Base-by-base conservation (phyloP, 2,797 vertebrate species). In the Distichodus sexfasciatus region DNA sequence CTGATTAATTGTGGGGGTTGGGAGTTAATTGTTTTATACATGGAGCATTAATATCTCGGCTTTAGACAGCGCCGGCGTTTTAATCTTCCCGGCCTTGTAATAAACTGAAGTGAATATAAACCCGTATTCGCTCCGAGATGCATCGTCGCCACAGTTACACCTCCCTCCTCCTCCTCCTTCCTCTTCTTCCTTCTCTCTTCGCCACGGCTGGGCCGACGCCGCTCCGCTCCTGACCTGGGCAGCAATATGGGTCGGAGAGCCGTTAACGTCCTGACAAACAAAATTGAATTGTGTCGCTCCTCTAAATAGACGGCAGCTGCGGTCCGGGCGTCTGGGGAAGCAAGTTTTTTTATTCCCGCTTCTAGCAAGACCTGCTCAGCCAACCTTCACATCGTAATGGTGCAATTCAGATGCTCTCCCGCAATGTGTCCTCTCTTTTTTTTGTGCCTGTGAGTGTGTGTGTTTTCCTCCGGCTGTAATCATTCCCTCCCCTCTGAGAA, bases 281-380 rank as follows among this genome's bases (percentile, higher is more conserved):
- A 75, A 70, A 76, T 23, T 59, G 41, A 81, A 77, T 74, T 77
- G 71, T 74, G 78, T 74, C 55, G 69, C 81, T 68, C 35, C 75
- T 69, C 62, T 72, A 72, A 84, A 78, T 76, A 83, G 74, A 80
- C 81, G 77, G 67, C 31, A 59, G 71, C 44, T 79, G 53, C 26
- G 50, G 65, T 72, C 21, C 72, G 64, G 47, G 62, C 75, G 75
- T 66, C 76, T 75, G 72, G 31, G 43, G 17, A 62, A 55, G 67
- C 74, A 75, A 14, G 54, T 77, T 75, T 54, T 71, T 46, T n/a
- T n/a, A n/a, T n/a, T n/a, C n/a, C n/a, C n/a, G 66, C 72, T 63
- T 61, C 11, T 71, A 59, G 73, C 59, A 36, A 64, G 57, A 73
- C 29, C 58, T 48, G 53, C 55, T 71, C 38, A 24, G 44, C 36